Evolutionary conservation across 64 coral and sea anemone species (phyloP).

Genomic region (Astreopora myriophthalma): DNA sequence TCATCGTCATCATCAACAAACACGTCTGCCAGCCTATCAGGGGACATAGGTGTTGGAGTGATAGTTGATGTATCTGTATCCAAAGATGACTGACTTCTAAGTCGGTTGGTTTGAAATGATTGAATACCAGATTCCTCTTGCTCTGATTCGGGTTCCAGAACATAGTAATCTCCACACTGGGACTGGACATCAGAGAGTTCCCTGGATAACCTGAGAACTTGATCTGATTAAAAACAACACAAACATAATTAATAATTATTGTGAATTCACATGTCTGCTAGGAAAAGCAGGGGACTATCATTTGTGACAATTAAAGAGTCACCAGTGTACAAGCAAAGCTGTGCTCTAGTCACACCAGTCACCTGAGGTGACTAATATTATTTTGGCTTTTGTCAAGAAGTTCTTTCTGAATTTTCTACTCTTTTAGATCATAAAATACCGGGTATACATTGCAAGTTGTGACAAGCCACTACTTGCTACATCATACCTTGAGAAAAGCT

Average conservation of each 20-base stretch:
- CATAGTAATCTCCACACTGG: constrained; percentile 23
- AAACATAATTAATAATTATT: too few species aligned
- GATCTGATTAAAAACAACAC: constrained; percentile 37
- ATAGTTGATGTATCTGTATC: background rate
- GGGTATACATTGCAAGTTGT: too few species aligned
- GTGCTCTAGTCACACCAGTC: background rate
- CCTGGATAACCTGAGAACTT: constrained; percentile 64
- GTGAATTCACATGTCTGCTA: too few species aligned
- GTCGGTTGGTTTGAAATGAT: background rate
- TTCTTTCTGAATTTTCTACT: too few species aligned
- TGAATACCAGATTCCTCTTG: constrained; percentile 30
- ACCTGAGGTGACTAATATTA: background rate
- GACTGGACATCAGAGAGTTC: constrained; percentile 30
- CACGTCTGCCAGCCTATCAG: background rate
- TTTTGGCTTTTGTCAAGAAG: too few species aligned
- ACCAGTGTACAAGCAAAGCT: too few species aligned
- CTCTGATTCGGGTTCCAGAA: constrained; percentile 22
- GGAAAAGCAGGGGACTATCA: background rate
- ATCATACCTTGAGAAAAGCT: constrained; percentile 79
- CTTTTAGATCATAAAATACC: too few species aligned
- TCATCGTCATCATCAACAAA: constrained; percentile 17
- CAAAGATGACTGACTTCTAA: background rate
- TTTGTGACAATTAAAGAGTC: too few species aligned
- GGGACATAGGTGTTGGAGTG: constrained; percentile 1
- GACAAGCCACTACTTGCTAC: background rate